Percentiles rank a stretch among this genome's conserved stretches.
Conservation (phyloP, 2,797 vertebrate genomes). For the Hipposideros larvatus region DNA sequence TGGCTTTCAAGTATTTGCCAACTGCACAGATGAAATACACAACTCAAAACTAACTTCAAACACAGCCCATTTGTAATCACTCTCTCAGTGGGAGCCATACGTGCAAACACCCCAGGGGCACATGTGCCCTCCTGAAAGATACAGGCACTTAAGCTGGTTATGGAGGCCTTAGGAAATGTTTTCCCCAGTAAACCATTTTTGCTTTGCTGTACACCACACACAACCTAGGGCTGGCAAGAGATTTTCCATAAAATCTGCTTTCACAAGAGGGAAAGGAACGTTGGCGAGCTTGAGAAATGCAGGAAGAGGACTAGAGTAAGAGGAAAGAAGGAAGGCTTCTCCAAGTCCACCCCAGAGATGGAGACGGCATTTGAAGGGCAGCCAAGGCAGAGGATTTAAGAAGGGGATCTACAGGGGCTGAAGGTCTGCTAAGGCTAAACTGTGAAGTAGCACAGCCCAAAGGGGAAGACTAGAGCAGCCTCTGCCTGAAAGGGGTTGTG, state of each 20-base stretch:
- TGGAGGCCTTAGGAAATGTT: not conserved
- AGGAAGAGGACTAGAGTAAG: not conserved
- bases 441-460: not conserved
- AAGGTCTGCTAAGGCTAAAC: no score
- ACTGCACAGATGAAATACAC: conserved; percentile 64
- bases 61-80: not conserved
- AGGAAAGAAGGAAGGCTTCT: not conserved
- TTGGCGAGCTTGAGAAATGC: not conserved
- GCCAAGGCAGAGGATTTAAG: not conserved
- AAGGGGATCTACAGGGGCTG: fast-evolving
- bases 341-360: not conserved
- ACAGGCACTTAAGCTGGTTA: not conserved
- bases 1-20: conserved; percentile 79
- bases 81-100: fast-evolving
- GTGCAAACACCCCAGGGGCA: not conserved
- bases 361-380: not conserved
- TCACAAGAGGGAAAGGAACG: conserved; percentile 19
- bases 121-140: not conserved
- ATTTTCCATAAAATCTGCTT: conserved; percentile 44
- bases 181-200: not conserved
- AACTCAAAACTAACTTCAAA: conserved; percentile 35
- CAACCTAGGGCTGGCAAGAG: not conserved
- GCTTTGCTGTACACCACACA: not conserved
- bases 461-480: no score
- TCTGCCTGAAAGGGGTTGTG: no score